Conservation (phyloP, 1,140 invertebrate species). For the Holotrichia oblita region DNA sequence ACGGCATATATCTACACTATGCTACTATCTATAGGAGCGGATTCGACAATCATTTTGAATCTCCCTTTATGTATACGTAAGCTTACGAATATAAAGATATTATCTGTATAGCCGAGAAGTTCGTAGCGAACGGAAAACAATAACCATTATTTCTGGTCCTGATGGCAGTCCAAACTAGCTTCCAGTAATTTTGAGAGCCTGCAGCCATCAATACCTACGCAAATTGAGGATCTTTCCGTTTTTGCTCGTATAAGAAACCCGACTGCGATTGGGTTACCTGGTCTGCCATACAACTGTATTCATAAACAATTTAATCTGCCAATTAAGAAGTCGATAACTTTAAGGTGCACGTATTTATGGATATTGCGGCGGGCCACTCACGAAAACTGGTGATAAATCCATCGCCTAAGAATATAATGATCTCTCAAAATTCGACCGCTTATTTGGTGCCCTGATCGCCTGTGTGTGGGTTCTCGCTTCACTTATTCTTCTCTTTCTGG, state of each 20-base stretch:
- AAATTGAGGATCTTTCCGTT: not conserved
- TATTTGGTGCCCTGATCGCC: conserved; percentile 17
- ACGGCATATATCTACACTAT: no score
- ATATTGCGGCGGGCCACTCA: conserved; percentile 47
- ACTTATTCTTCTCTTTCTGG: not conserved
- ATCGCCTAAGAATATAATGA: conserved; percentile 49
- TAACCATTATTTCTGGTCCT: conserved; percentile 26
- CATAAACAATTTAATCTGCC: conserved; percentile 56
- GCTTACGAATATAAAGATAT: conserved; percentile 34
- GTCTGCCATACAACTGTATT: conserved; percentile 45
- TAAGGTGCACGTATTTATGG: conserved; percentile 52
- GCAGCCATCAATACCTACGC: conserved; percentile 27
- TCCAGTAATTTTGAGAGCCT: conserved; percentile 32
- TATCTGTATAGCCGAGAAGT: not conserved
- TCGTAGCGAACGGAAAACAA: conserved; percentile 23
- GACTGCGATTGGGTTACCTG: conserved; percentile 51
- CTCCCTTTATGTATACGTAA: no score
- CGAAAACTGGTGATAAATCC: conserved; percentile 52
- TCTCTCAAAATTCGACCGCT: conserved; percentile 40
- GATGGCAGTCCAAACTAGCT: conserved; percentile 34
- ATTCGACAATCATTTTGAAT: no score
- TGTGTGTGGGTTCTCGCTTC: conserved; percentile 45
- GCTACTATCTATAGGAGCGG: no score
- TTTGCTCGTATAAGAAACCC: conserved; percentile 38
- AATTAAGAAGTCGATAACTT: conserved; percentile 55